phyloP scores from a whole-genome alignment of 2,113 vertebrate genomes.

The Dicrurus megarhynchus region DNA sequence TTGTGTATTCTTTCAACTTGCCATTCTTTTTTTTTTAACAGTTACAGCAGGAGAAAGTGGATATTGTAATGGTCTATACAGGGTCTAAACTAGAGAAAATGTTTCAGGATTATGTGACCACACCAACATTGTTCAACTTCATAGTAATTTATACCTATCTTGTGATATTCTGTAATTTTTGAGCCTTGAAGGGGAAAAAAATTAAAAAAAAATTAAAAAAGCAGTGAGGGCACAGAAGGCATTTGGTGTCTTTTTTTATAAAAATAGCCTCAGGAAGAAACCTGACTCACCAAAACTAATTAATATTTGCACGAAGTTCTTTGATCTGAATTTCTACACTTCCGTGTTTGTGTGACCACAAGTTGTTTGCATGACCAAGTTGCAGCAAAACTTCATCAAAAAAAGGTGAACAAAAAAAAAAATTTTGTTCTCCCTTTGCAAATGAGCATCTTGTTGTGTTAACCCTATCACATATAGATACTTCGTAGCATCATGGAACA shows the following conservation, averaged over 20 bases:
- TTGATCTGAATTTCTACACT: neutral
- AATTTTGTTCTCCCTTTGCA: neutral
- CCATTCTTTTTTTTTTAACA: neutral
- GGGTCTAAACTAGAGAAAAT: neutral
- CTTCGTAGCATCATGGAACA: neutral
- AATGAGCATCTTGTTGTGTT: neutral
- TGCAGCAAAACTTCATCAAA: neutral
- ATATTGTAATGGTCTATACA: neutral
- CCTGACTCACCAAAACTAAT: neutral
- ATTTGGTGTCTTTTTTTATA: neutral
- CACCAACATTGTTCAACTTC: neutral
- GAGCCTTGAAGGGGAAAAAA: neutral
- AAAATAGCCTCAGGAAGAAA: neutral
- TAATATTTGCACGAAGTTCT: neutral
- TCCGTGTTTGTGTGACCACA: neutral
- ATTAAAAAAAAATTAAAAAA: neutral
- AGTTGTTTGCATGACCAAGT: neutral
- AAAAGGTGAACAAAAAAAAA: neutral
- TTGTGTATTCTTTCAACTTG: neutral
- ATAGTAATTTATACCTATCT: neutral
- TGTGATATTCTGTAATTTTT: neutral
- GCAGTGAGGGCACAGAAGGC: accelerated
- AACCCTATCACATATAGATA: neutral
- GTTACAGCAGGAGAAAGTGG: neutral
- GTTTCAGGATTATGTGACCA: neutral